Evolutionary conservation across 2,888 invertebrate species (phyloP), one percentile per base, ranked within the genome.

Genomic region (Stegophylla sp.): DNA sequence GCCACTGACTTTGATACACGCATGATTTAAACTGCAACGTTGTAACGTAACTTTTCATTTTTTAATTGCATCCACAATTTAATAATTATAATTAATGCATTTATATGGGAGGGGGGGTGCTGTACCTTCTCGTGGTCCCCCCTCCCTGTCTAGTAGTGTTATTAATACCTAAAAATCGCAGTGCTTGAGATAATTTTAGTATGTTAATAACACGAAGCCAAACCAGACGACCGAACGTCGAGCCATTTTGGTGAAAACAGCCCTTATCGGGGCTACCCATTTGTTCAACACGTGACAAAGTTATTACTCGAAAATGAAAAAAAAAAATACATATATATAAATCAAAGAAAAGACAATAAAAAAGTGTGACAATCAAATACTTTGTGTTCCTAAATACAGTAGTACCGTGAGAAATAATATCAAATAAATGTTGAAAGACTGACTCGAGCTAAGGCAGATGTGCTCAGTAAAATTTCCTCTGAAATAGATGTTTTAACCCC

Each of bases 181-280:
- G 7, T 34, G 34, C 34, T 7, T 34, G 7, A 34, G 34, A 45
- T 45, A 45, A 9, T 12, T 9, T 12, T 9, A 45, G 4, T 45
- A 45, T 45, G 45, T n/a, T n/a, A n/a, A 63, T 28, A 63, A 63
- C 61, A 63, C 28, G 61, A 63, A 63, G 28, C 28, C 61, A 63
- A 28, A 59, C 59, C 23, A 59, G 59, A 20, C 23, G 59, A 20
- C 59, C 59, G 28, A 63, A 63, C 26, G 61, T 63, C 61, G 61
- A 63, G 61, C 61, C 28, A 28, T 63, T 28, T 63, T 63, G 61
- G 61, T 28, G 61, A 26, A 63, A 63, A 63, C 28, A 28, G 61
- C 61, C 61, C 28, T 63, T 63, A 28, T 63, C 61, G 28, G 23
- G 28, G 61, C 61, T 28, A 63, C 28, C 61, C 26, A 5, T 28